A percentile compares a stretch with the other conserved stretches of the same genome.
phyloP scores from a whole-genome alignment of 2,797 vertebrate genomes.

The Antennarius maculatus region DNA sequence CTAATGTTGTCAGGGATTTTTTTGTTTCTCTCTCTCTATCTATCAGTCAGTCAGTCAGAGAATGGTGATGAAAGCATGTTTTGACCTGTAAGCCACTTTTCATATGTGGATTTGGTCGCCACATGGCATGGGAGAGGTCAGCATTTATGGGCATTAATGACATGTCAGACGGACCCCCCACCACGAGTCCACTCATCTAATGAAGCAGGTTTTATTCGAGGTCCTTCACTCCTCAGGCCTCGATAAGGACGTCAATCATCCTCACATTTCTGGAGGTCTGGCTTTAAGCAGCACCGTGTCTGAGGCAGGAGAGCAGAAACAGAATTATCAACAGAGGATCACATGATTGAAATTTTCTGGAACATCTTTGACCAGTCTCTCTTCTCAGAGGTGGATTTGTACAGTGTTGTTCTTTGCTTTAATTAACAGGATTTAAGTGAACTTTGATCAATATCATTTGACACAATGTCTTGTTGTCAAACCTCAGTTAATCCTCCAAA shows the following conservation, averaged over 20 bases:
- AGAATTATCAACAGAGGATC: conserved; percentile 8
- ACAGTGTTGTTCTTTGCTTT: conserved; percentile 52
- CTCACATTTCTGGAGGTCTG: conserved; percentile 15
- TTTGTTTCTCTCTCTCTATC: not conserved
- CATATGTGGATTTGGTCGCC: conserved; percentile 55
- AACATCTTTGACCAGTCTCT: conserved; percentile 20
- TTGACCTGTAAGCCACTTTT: conserved; percentile 62
- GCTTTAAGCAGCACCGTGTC: not conserved
- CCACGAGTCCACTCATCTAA: conserved; percentile 32
- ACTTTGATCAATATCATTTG: conserved; percentile 57
- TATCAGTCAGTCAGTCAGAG: conserved; percentile 8
- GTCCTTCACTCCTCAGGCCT: conserved; percentile 33
- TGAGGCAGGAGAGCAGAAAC: conserved; percentile 8
- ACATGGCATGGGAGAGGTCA: conserved; percentile 68
- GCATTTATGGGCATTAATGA: conserved; percentile 45
- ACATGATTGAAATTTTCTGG: conserved; percentile 18
- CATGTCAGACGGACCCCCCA: conserved; percentile 61
- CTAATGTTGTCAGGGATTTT: not conserved
- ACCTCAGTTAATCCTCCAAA: conserved; percentile 41
- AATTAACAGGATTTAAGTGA: conserved; percentile 61
- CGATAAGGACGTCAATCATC: conserved; percentile 55
- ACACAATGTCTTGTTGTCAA: conserved; percentile 49
- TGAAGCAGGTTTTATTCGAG: conserved; percentile 28
- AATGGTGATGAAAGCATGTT: conserved; percentile 58
- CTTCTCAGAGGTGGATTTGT: conserved; percentile 31